phyloP scores from a whole-genome alignment of 2,797 vertebrate genomes.

The Eremophila alpestris region DNA sequence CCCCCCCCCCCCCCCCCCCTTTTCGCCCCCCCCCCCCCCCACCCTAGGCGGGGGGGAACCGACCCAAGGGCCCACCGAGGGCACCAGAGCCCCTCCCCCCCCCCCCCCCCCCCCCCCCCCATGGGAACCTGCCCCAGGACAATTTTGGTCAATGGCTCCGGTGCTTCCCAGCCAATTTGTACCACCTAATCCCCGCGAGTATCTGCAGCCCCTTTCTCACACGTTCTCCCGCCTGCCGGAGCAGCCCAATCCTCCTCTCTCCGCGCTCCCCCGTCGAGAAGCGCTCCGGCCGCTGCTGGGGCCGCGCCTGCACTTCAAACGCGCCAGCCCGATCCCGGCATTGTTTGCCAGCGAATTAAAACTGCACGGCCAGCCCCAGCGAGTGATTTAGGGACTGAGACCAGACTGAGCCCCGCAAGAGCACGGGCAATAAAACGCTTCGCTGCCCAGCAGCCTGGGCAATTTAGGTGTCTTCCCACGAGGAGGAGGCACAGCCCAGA shows the following conservation, averaged over 20 bases:
- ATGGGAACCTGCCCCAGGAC: conserved; percentile 78
- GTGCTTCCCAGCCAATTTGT: conserved; percentile 77
- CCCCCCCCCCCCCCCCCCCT: conserved; percentile 5
- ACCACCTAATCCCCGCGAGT: conserved; percentile 78
- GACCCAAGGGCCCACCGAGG: no score
- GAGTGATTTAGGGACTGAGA: conserved; percentile 68
- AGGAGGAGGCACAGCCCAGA: conserved; percentile 36
- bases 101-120: conserved; percentile 1
- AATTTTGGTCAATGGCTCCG: conserved; percentile 65
- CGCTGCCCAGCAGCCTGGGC: conserved; percentile 39
- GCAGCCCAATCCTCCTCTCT: conserved; percentile 59
- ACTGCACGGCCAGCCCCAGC: conserved; percentile 32
- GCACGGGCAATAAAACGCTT: conserved; percentile 61
- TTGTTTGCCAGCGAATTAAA: conserved; percentile 65
- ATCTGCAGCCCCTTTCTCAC: conserved; percentile 64
- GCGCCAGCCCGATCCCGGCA: neutral
- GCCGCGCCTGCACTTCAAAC: conserved; percentile 50
- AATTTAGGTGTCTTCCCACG: conserved; percentile 62
- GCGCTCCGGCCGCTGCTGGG: conserved; percentile 35
- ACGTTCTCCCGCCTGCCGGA: conserved; percentile 26
- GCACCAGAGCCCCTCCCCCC: neutral
- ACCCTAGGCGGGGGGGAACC: no score
- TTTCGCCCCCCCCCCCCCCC: neutral
- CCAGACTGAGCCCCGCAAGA: conserved; percentile 32
- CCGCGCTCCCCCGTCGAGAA: conserved; percentile 13